Percentiles rank a stretch among this genome's conserved stretches.
Evolutionary conservation across 92 coral and sea anemone species (phyloP).

Genomic region (Parazoanthus swiftii): DNA sequence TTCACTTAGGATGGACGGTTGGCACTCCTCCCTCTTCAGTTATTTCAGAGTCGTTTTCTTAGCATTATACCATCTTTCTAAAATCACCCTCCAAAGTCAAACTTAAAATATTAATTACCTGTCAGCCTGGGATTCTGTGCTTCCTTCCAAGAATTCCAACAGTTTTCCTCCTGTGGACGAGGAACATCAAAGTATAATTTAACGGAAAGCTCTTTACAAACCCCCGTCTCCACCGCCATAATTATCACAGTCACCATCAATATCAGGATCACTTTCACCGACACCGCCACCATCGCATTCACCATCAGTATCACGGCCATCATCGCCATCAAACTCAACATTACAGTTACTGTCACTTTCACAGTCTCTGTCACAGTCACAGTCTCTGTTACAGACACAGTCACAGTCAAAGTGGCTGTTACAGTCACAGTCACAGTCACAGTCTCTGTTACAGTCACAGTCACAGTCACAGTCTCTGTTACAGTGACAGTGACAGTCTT

Average conservation of each 20-base stretch:
- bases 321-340: background rate
- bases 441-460: too few species aligned
- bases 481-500: too few species aligned
- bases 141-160: slow-evolving; percentile 67
- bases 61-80: background rate
- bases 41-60: too few species aligned
- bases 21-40: too few species aligned
- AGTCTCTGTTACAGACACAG: too few species aligned
- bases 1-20: too few species aligned
- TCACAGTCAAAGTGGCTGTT: too few species aligned
- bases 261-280: background rate
- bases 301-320: background rate
- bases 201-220: background rate
- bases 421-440: too few species aligned
- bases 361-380: too few species aligned
- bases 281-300: background rate
- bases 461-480: too few species aligned
- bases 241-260: background rate
- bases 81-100: background rate
- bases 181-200: background rate
- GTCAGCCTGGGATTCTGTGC: slow-evolving; percentile 54
- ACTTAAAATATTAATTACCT: slow-evolving; percentile 41
- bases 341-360: background rate
- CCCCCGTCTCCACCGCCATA: too few species aligned
- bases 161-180: slow-evolving; percentile 55